Evolutionary conservation across 53 echinoderm and acorn worm species (phyloP).

Genomic region (Zoroaster sp.): DNA sequence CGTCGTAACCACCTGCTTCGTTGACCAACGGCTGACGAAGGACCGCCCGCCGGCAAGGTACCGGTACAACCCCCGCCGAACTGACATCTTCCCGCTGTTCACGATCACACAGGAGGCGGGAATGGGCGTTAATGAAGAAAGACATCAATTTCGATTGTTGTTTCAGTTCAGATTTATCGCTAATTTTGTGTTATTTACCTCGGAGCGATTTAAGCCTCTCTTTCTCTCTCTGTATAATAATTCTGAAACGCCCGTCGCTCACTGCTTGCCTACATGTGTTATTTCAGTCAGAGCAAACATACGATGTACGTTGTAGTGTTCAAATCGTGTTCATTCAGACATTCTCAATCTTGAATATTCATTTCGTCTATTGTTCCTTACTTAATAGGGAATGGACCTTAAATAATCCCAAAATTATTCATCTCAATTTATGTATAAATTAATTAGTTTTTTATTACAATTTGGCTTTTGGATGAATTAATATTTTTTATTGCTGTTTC

Average conservation of each 20-base stretch:
- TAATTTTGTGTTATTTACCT: slow-evolving; percentile 38
- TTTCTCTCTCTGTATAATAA: background rate
- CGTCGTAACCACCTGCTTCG: slow-evolving; percentile 14
- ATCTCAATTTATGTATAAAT: too few species aligned
- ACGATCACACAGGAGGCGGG: background rate
- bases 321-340: too few species aligned
- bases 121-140: slow-evolving; percentile 47
- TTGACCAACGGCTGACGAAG: background rate
- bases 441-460: too few species aligned
- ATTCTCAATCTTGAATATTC: too few species aligned
- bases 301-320: too few species aligned
- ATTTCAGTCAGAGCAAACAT: background rate
- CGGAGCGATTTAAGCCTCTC: background rate
- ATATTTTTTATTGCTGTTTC: too few species aligned
- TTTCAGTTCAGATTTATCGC: slow-evolving; percentile 49
- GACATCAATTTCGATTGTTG: slow-evolving; percentile 39
- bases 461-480: too few species aligned
- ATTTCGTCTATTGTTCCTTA: too few species aligned
- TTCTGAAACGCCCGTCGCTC: background rate
- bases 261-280: background rate
- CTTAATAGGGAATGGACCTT: too few species aligned
- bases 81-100: background rate
- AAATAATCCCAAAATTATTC: too few species aligned
- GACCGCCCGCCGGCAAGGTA: background rate
- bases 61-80: background rate